Evolutionary conservation across 2,113 vertebrate genomes (phyloP).

Genomic region (Larimichthys crocea): DNA sequence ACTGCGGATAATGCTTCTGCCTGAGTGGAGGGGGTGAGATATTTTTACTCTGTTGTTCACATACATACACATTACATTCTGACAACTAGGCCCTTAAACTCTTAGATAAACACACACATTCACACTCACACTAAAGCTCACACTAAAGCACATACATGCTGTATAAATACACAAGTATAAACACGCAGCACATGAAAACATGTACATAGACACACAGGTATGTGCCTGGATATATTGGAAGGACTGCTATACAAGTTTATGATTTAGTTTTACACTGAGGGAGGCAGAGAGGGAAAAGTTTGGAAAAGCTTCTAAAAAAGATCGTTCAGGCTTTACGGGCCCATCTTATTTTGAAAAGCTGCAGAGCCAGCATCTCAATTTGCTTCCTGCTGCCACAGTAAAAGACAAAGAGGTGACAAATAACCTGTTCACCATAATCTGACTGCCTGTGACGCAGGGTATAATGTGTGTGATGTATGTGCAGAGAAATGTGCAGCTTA

Average conservation of each 20-base stretch:
- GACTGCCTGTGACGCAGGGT: too few species aligned
- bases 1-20: constrained; percentile 58
- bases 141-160: constrained; percentile 20
- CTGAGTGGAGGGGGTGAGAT: constrained; percentile 61
- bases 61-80: constrained; percentile 48
- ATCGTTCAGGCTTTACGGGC: too few species aligned
- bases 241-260: background rate
- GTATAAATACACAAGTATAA: constrained; percentile 3
- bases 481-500: too few species aligned
- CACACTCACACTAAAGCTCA: constrained; percentile 2
- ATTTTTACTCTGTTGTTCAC: constrained; percentile 71
- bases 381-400: too few species aligned
- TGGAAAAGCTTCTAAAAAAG: too few species aligned
- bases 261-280: too few species aligned
- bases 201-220: background rate
- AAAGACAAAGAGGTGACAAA: too few species aligned
- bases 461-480: too few species aligned
- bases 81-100: constrained; percentile 20
- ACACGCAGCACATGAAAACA: constrained; percentile 7
- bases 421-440: too few species aligned
- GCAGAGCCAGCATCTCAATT: too few species aligned
- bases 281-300: too few species aligned
- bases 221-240: background rate
- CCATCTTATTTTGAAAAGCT: too few species aligned
- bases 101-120: constrained; percentile 7